Evolutionary conservation across 2,113 vertebrate species (phyloP).

Genomic region (Saimiri boliviensis): DNA sequence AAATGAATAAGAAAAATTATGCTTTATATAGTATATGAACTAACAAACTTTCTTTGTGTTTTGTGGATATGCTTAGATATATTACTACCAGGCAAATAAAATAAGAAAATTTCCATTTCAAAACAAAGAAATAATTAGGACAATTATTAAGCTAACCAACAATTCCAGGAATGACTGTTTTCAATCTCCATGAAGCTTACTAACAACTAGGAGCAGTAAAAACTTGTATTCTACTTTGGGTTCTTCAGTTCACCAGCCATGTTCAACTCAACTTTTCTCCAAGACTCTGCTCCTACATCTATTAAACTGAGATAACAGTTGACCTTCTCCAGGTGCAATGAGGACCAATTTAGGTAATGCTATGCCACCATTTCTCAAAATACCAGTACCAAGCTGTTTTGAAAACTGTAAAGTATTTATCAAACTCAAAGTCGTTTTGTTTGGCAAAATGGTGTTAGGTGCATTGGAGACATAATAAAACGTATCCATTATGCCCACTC

Average conservation of each 20-base stretch:
- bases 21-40: neutral
- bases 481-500: neutral
- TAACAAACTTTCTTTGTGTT: neutral
- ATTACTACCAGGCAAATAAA: neutral
- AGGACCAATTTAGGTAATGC: neutral
- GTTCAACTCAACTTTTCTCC: neutral
- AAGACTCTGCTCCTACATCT: neutral
- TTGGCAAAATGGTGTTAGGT: neutral
- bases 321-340: neutral
- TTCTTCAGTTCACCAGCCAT: neutral
- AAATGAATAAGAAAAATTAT: neutral
- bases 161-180: neutral
- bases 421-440: neutral
- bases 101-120: conserved; percentile 6
- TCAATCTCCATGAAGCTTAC: neutral
- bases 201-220: neutral
- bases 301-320: neutral
- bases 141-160: neutral
- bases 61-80: neutral
- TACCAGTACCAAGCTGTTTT: neutral
- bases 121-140: neutral
- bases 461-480: neutral
- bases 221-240: neutral
- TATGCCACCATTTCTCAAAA: neutral
- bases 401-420: neutral